These are phyloP conservation scores for Actinia equina DNA, from an alignment of 64 coral and sea anemone species.

Conservation along the genomic window DNA sequence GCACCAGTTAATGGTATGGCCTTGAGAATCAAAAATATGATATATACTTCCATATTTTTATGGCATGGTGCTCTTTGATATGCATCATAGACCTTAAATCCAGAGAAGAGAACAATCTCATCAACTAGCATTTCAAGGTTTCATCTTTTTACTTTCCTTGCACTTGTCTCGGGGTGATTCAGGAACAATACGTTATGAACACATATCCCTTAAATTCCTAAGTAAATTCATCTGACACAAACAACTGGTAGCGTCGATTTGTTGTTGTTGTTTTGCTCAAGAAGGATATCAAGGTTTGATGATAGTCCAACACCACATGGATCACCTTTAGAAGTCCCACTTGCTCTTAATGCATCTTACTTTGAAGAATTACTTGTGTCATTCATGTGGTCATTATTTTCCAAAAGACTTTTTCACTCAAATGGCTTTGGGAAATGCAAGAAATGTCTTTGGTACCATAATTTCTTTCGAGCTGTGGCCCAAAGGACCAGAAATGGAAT, in stretches of 20 bases:
- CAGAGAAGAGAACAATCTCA: background rate
- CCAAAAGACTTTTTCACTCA: background rate
- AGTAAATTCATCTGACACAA: conserved; percentile 24
- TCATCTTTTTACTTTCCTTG: too few relatives aligned
- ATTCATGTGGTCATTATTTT: background rate
- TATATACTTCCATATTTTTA: too few relatives aligned
- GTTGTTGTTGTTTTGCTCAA: conserved; percentile 48
- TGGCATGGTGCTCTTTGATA: too few relatives aligned
- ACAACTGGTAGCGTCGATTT: conserved; percentile 47
- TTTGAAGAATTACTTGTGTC: conserved; percentile 34
- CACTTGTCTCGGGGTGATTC: too few relatives aligned
- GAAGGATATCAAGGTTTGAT: conserved; percentile 38
- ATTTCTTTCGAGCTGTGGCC: conserved; percentile 31
- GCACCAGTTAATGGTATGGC: too few relatives aligned
- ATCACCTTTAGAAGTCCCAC: conserved; percentile 3
- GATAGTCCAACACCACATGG: background rate
- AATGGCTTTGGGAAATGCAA: conserved; percentile 16
- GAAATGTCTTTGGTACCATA: conserved; percentile 42
- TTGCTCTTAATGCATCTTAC: conserved; percentile 7
- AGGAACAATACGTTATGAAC: too few relatives aligned
- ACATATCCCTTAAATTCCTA: background rate
- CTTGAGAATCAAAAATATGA: too few relatives aligned
- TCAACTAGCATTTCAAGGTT: background rate
- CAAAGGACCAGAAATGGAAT: conserved; percentile 47
- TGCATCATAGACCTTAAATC: conserved; percentile 26